A percentile compares a stretch with the other conserved stretches of the same genome.
Evolutionary conservation across 37 sponge, comb jelly and placozoan species (phyloP).

Genomic region (Lycopodina hypogea): DNA sequence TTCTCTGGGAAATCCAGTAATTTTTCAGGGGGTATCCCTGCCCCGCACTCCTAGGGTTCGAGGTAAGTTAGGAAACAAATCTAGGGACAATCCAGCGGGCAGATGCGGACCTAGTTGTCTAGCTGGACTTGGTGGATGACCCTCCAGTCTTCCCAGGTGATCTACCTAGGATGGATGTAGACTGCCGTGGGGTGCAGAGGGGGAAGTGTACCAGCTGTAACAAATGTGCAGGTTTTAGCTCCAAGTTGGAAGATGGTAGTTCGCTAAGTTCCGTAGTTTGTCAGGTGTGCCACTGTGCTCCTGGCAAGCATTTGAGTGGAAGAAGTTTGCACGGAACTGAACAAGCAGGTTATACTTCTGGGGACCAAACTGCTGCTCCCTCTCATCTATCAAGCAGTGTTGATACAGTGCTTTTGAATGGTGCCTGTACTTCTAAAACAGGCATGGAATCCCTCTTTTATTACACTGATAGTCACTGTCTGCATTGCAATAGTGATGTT

Average conservation of each 20-base stretch:
- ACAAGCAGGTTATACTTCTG: not conserved
- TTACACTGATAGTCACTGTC: too few species aligned
- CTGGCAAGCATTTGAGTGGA: conserved; percentile 15
- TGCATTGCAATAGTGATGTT: conserved; percentile 25
- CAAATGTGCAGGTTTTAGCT: conserved; percentile 10
- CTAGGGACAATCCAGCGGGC: too few species aligned
- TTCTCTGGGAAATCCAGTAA: too few species aligned
- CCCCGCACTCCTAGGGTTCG: too few species aligned
- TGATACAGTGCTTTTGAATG: not conserved
- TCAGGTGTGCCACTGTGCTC: conserved; percentile 23
- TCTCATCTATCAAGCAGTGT: not conserved
- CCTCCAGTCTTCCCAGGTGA: too few species aligned
- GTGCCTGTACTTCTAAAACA: too few species aligned
- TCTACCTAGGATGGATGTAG: conserved; percentile 28
- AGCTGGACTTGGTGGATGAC: too few species aligned
- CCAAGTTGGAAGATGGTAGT: not conserved
- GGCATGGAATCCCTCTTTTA: too few species aligned
- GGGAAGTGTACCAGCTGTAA: conserved; percentile 42
- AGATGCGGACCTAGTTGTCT: too few species aligned
- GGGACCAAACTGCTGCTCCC: not conserved
- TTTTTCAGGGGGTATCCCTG: too few species aligned
- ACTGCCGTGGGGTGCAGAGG: conserved; percentile 30
- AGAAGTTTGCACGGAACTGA: too few species aligned
- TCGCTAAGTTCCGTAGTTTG: not conserved
- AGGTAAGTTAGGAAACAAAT: too few species aligned